These are phyloP conservation scores for Zhengitettix transpicula DNA, from an alignment of 2,888 invertebrate species.

Conservation along the genomic window DNA sequence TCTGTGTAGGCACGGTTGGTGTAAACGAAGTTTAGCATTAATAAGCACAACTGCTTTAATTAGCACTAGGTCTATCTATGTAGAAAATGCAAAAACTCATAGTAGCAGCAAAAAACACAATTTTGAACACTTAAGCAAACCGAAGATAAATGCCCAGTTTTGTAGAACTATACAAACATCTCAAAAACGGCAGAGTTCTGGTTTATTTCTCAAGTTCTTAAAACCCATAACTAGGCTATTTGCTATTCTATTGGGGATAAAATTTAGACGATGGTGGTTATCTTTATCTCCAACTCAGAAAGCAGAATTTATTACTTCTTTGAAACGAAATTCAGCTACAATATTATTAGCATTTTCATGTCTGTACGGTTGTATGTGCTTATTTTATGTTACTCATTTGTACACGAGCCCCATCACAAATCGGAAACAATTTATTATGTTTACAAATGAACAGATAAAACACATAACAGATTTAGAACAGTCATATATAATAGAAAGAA, in stretches of 20 bases:
- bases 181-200: too few relatives aligned
- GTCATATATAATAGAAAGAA: neutral
- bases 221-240: neutral
- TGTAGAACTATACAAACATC: too few relatives aligned
- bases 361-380: neutral
- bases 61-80: too few relatives aligned
- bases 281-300: neutral
- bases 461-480: neutral
- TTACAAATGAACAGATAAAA: neutral
- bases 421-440: neutral
- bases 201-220: too few relatives aligned
- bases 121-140: too few relatives aligned
- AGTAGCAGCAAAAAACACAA: too few relatives aligned
- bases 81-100: too few relatives aligned
- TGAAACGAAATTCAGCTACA: neutral
- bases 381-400: neutral
- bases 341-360: neutral
- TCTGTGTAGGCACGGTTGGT: too few relatives aligned
- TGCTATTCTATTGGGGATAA: neutral
- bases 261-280: neutral
- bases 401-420: neutral
- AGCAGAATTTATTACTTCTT: neutral
- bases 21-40: too few relatives aligned
- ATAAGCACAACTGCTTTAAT: too few relatives aligned
- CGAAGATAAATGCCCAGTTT: too few relatives aligned